Conservation (phyloP, 2,888 invertebrate genomes). For the Rhyacophila evoluta region DNA sequence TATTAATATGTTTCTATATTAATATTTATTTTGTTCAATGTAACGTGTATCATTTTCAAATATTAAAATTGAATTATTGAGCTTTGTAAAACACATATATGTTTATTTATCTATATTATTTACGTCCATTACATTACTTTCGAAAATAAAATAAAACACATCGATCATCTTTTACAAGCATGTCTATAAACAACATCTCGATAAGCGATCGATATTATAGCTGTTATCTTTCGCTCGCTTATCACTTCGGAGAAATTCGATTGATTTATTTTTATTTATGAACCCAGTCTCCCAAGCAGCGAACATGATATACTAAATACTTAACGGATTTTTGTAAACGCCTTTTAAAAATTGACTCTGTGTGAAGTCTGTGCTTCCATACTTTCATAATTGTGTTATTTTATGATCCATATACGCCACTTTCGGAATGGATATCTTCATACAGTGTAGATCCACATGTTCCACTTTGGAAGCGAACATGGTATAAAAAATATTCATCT, state of each 20-base stretch:
- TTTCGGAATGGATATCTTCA: no score
- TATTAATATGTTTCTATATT: neutral
- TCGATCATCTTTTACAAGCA: neutral
- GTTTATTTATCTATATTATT: no score
- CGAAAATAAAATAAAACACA: neutral
- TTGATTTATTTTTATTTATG: constrained; percentile 10
- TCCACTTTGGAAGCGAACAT: no score
- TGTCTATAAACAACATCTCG: neutral
- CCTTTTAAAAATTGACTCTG: neutral
- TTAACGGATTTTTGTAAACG: constrained; percentile 7
- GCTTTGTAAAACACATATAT: no score
- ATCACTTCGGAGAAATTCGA: constrained; percentile 26
- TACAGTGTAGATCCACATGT: no score
- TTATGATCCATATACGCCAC: no score
- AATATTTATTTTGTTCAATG: neutral
- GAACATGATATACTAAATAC: neutral
- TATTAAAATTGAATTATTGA: no score
- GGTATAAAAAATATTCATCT: no score
- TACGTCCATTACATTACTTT: no score
- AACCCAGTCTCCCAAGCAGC: neutral
- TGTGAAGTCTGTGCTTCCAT: no score
- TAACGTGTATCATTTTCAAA: neutral
- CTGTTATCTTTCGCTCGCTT: neutral
- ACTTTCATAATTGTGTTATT: no score
- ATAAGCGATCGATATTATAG: constrained; percentile 19